Base-by-base conservation (phyloP, 2,113 vertebrate genomes). In the Elanus axillaris region DNA sequence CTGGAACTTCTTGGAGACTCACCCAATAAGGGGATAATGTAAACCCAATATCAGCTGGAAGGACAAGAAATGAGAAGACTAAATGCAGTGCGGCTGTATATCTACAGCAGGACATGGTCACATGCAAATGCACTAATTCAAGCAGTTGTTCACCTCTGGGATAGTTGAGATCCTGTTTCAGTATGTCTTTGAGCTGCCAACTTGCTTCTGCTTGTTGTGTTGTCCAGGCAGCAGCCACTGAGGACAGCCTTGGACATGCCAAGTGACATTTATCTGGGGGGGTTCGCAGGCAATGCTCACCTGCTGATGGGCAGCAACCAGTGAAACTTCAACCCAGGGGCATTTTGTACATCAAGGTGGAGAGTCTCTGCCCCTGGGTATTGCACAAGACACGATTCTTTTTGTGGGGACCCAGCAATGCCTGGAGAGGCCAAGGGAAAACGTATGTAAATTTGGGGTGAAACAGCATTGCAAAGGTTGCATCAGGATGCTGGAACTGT, bases 331-430 rank as follows among this genome's bases (percentile, higher is more conserved):
- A 64, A 8, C 40, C 77, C 77, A 21, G 55, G 45, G 38, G 56
- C 23, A 20, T 16, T 66, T 5, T 63, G 29, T 34, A 13, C 7
- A 1, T 42, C 1, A 18, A 0, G 1, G 7, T 26, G 27, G 25
- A 21, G 40, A 42, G 11, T 21, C 56, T 66, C 60, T 50, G 52
- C 22, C 62, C 34, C 13, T 10, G 3, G 43, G 16, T 53, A 25
- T 9, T 2, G 1, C 48, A 40, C 29, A 13, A 6, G 62, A 43
- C 42, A 56, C 21, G 11, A 3, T 16, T 43, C 69, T 40, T 16
- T 2, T 34, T 1, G 1, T 4, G 67, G 36, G 27, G 36, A 84
- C 45, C 15, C 75, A 29, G 27, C 1, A 0, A 50, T 11, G 21
- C 59, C 50, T 66, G 59, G 43, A 50, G 82, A 78, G 38, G 13